phyloP scores from a whole-genome alignment of 2,797 vertebrate species.

The Vireo griseus region DNA sequence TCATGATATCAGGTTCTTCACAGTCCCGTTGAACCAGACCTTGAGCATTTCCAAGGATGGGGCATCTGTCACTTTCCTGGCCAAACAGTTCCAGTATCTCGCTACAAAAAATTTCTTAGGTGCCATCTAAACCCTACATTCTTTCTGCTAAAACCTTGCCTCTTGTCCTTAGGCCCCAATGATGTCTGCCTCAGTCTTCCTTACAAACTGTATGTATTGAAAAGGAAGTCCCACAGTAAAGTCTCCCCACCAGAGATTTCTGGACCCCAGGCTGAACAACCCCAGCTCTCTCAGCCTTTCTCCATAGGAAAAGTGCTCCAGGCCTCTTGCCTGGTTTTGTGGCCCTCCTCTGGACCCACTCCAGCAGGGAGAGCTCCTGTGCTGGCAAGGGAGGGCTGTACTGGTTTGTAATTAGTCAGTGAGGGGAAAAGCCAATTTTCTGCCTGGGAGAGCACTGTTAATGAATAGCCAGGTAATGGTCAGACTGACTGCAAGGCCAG shows the following conservation, averaged over 20 bases:
- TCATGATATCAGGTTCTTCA: not conserved
- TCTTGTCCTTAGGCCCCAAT: not conserved
- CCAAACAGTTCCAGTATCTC: not conserved
- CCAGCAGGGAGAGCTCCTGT: not conserved
- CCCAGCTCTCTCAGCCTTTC: not conserved
- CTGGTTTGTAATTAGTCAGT: not conserved
- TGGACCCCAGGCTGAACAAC: not conserved
- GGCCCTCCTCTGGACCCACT: not conserved
- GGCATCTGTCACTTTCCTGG: not conserved
- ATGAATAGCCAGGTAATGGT: not conserved
- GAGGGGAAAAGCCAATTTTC: not conserved
- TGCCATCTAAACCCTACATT: not conserved
- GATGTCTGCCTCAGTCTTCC: not conserved
- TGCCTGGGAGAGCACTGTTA: not conserved
- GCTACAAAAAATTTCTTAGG: not conserved
- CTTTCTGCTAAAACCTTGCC: not conserved
- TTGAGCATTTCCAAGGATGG: not conserved
- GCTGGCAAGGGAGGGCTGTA: not conserved
- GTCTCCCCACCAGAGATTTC: not conserved
- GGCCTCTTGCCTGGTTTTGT: accelerated
- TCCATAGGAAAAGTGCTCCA: not conserved
- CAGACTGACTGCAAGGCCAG: not conserved
- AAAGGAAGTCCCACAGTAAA: not conserved
- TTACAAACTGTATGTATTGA: not conserved
- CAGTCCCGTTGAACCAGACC: not conserved